Evolutionary conservation across 2,888 invertebrate genomes (phyloP), one percentile per base, ranked within the genome.

Genomic region (Gibbula magus): DNA sequence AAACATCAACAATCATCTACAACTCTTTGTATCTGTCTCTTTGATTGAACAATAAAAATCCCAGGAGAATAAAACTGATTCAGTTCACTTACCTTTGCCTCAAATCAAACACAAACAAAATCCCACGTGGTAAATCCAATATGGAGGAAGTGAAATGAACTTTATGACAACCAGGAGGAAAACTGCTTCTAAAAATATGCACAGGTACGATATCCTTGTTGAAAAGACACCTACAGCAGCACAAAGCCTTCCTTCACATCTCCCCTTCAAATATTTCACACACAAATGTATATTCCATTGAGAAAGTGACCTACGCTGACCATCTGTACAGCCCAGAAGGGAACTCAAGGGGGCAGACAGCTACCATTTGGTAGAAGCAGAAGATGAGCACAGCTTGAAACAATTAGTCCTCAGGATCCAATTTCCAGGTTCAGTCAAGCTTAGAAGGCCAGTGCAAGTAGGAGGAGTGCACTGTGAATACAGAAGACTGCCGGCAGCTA

Each of bases 321-420:
- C n/a, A 35, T 20, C 35, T 70, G 70, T 16, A 20, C 39, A 39
- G 70, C 35, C 39, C 70, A 32, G 39, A 35, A 39, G 61, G 61
- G 25, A 18, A 61, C 29, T 35, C 70, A 35, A 32, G 20, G 35
- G 70, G 35, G n/a, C 16, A 70, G n/a, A 16, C 29, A n/a, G 70
- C 20, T 70, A 39, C 70, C 70, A 70, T 39, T 35, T 56, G 56
- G 56, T 22, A 25, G 5, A 22, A 70, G 35, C 35, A 32, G 20
- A 70, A 70, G 35, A 32, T 35, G 70, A 20, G 20, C 70, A 32
- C 70, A 70, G 39, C 39, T n/a, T n/a, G 70, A 70, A 70, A 39
- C 70, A 70, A 70, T 70, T 70, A 70, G 70, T 70, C 70, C 25
- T 70, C 13, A 70, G 39, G n/a, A 35, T 70, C 70, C 35, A 16